Percentiles rank a stretch among this genome's conserved stretches.
phyloP scores from a whole-genome alignment of 1,140 invertebrate genomes.

The Caerostris darwini region DNA sequence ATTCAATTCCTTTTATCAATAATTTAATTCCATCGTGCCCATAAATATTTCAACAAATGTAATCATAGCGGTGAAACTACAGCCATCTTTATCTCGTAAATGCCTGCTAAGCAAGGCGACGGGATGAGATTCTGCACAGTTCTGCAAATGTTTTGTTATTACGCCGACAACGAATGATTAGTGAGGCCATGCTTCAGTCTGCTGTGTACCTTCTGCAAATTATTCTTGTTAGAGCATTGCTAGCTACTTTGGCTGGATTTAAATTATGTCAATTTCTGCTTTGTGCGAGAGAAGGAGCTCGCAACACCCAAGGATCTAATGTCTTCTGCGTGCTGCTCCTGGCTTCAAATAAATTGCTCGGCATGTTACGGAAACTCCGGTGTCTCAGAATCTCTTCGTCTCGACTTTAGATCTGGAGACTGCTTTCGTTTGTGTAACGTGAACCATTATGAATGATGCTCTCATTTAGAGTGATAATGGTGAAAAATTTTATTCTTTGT shows the following conservation, averaged over 20 bases:
- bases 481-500: no score
- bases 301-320: background rate
- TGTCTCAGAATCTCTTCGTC: background rate
- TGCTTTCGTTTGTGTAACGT: background rate
- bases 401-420: background rate
- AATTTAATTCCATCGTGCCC: no score
- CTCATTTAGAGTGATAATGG: background rate
- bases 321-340: background rate
- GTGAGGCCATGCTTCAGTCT: background rate
- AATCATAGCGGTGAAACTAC: no score
- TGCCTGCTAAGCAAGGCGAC: no score
- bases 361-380: background rate
- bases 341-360: slow-evolving; percentile 21
- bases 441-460: background rate
- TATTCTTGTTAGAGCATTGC: background rate
- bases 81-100: no score
- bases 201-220: background rate
- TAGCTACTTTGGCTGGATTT: slow-evolving; percentile 1
- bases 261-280: slow-evolving; percentile 15
- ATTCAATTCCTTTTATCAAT: no score
- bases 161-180: background rate
- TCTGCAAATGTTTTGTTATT: background rate
- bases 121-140: no score
- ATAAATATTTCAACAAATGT: no score
- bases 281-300: background rate